These are phyloP conservation scores for Drosophila ogumai DNA, from an alignment of 1,140 invertebrate species.

Conservation along the genomic window DNA sequence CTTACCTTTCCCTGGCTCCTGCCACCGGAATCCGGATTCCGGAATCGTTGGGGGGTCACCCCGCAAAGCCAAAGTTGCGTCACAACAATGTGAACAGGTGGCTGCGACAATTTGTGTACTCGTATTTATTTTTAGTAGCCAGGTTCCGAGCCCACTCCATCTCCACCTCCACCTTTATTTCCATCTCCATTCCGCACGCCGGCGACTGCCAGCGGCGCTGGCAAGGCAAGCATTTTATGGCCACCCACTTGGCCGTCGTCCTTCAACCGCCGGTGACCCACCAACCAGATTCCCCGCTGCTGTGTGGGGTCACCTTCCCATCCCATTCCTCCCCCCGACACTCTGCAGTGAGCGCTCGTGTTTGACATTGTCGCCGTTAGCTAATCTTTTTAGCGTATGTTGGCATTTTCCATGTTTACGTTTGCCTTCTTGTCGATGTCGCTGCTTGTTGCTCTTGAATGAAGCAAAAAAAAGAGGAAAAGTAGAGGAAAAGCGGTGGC, in stretches of 20 bases:
- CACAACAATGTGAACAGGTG: constrained; percentile 82
- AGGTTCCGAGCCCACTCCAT: constrained; percentile 28
- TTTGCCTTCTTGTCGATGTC: constrained; percentile 63
- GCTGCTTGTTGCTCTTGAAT: constrained; percentile 59
- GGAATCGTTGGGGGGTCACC: constrained; percentile 1
- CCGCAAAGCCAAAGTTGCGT: constrained; percentile 60
- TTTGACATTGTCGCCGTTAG: constrained; percentile 82
- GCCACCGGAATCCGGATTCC: constrained; percentile 16
- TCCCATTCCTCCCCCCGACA: constrained; percentile 11
- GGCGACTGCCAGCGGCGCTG: constrained; percentile 39
- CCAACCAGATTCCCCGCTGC: constrained; percentile 39
- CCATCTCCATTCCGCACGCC: constrained; percentile 4
- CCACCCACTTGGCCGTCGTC: constrained; percentile 63
- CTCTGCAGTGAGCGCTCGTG: constrained; percentile 55
- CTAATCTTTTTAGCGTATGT: constrained; percentile 83
- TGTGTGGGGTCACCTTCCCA: constrained; percentile 22
- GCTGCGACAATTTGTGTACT: constrained; percentile 82
- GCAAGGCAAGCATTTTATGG: constrained; percentile 64
- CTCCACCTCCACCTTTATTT: neutral
- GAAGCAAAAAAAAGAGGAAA: constrained; percentile 61
- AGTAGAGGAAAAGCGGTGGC: constrained; percentile 43
- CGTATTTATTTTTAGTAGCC: constrained; percentile 82
- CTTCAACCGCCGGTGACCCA: constrained; percentile 39
- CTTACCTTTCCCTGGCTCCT: constrained; percentile 2
- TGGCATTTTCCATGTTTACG: constrained; percentile 82